These are phyloP conservation scores for Chaetogeoica ovagalla DNA, from an alignment of 2,888 invertebrate genomes.

Conservation along the genomic window DNA sequence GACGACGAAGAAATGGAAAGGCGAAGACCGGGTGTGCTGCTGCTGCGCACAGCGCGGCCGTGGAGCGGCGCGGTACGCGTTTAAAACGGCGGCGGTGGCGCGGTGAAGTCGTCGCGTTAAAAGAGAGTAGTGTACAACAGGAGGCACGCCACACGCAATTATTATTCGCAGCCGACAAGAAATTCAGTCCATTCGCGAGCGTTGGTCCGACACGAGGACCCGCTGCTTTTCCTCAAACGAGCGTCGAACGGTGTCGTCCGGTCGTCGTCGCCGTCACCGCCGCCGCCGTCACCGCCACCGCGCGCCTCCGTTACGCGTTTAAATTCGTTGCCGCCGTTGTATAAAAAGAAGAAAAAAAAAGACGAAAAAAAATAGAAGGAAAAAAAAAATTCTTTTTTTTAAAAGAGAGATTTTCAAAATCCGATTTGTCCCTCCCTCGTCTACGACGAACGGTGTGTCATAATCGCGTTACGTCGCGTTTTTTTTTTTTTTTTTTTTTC, in stretches of 20 bases:
- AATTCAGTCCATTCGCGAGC: slow-evolving; percentile 52
- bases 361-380: too few species aligned
- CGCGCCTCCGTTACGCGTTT: too few species aligned
- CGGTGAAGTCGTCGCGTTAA: slow-evolving; percentile 50
- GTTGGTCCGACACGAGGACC: slow-evolving; percentile 52
- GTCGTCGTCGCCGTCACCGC: neutral
- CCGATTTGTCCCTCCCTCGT: too few species aligned
- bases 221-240: slow-evolving; percentile 25
- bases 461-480: too few species aligned
- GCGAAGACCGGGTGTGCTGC: slow-evolving; percentile 37
- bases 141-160: neutral
- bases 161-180: slow-evolving; percentile 44
- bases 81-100: slow-evolving; percentile 30
- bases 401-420: too few species aligned
- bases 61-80: slow-evolving; percentile 35
- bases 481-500: too few species aligned
- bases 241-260: slow-evolving; percentile 18
- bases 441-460: too few species aligned
- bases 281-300: too few species aligned
- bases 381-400: too few species aligned
- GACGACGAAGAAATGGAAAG: slow-evolving; percentile 34
- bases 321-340: too few species aligned
- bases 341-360: too few species aligned
- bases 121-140: slow-evolving; percentile 38
- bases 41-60: slow-evolving; percentile 37